Evolutionary conservation across 2,888 invertebrate genomes (phyloP), one percentile per base, ranked within the genome.

Genomic region (Melieria picta): DNA sequence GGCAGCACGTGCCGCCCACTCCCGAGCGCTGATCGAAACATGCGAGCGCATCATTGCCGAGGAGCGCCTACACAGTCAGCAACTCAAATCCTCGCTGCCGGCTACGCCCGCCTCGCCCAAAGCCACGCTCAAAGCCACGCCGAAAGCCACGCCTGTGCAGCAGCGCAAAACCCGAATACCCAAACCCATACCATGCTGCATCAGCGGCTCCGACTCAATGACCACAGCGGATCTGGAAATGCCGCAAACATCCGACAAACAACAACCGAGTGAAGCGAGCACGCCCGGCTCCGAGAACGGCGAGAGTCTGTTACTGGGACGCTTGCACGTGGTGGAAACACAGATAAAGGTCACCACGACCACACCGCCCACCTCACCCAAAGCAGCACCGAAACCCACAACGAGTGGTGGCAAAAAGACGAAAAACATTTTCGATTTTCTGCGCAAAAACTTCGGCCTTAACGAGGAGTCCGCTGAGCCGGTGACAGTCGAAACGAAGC

Each of bases 391-490:
- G 5, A 30, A 30, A 30, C 30, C 30, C 30, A 71, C 74, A 3
- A 71, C 73, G 0, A 47, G 68, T n/a, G 30, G 70, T 9, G n/a
- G 47, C 7, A 69, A 80, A 57, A 86, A 85, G 75, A 80, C 88
- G 0, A 85, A 86, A 76, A 85, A 87, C 72, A 78, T 88, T 73
- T 86, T 88, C 65, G 86, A 87, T 73, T 86, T 85, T 62, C 77
- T 88, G 46, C 86, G 85, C 72, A 84, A 84, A 70, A 87, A 88
- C 78, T 87, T 88, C 45, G 81, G 83, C 57, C 79, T 81, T 47
- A 77, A 82, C 7, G 82, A 82, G 3, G 80, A 82, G 4, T 63
- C 77, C 0, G 72, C 80, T 61, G 61, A 69, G n/a, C 57, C 74
- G 5, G 73, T 76, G 58, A 64, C 63, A 1, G 43, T 56, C 9